Conservation (phyloP, 1,140 invertebrate species). For the Vollenhovia emeryi region DNA sequence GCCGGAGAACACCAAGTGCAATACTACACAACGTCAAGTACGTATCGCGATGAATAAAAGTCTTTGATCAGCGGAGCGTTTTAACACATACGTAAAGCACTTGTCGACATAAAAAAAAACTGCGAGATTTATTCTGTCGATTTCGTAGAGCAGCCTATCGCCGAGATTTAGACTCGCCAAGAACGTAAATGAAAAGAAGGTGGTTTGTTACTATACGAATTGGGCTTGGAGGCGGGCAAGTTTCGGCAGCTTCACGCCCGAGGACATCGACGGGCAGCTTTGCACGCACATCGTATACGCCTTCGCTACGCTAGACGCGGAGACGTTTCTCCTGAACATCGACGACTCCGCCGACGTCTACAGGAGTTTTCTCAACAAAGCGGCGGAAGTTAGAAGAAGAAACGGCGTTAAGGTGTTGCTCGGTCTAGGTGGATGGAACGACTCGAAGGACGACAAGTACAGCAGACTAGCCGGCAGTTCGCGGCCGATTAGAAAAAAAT, state of each 20-base stretch:
- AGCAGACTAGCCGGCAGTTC: constrained; percentile 90
- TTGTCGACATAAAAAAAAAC: background rate
- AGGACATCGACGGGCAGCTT: constrained; percentile 91
- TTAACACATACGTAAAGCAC: background rate
- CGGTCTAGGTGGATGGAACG: constrained; percentile 95
- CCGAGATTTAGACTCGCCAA: background rate
- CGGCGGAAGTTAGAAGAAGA: constrained; percentile 85
- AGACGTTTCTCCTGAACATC: constrained; percentile 90
- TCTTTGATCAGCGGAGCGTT: constrained; percentile 6
- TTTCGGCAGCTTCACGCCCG: constrained; percentile 93
- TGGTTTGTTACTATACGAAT: constrained; percentile 95
- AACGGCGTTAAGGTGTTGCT: constrained; percentile 89
- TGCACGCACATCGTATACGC: constrained; percentile 96
- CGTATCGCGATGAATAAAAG: background rate
- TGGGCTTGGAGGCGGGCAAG: constrained; percentile 94
- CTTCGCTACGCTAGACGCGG: constrained; percentile 92
- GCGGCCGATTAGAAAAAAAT: constrained; percentile 87
- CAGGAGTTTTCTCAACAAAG: constrained; percentile 84
- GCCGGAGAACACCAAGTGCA: constrained; percentile 90
- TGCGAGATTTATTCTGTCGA: background rate
- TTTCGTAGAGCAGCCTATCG: constrained; percentile 42
- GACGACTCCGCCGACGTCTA: constrained; percentile 93
- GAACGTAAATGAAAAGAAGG: constrained; percentile 81
- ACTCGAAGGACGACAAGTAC: constrained; percentile 94
- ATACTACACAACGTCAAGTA: constrained; percentile 32